Percentiles rank a stretch among this genome's conserved stretches.
Evolutionary conservation across 2,113 vertebrate genomes (phyloP).

Genomic region (Tetrao urogallus): DNA sequence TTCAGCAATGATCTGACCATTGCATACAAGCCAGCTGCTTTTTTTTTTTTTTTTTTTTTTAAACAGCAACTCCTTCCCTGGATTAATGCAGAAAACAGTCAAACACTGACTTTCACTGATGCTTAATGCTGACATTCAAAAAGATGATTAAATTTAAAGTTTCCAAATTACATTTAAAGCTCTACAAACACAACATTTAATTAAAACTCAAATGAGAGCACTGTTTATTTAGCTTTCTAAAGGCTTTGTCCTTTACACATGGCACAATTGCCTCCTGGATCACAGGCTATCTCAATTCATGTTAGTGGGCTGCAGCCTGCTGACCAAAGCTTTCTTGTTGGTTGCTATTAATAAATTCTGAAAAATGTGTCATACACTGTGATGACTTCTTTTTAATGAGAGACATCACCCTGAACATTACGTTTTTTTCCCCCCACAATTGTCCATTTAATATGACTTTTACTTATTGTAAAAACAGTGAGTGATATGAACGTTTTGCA

Average conservation of each 20-base stretch:
- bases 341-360: not conserved
- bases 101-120: not conserved
- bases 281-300: not conserved
- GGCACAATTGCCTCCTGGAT: not conserved
- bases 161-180: slow-evolving; percentile 35
- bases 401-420: not conserved
- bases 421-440: not conserved
- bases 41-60: not conserved
- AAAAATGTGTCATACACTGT: not conserved
- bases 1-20: fast-evolving
- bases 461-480: not conserved
- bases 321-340: slow-evolving; percentile 27
- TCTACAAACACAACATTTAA: slow-evolving; percentile 50
- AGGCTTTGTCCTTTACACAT: slow-evolving; percentile 28
- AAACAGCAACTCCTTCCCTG: not conserved
- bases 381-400: slow-evolving; percentile 19
- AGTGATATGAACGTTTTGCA: not conserved
- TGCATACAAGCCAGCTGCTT: not conserved
- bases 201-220: slow-evolving; percentile 36
- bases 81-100: not conserved
- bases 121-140: slow-evolving; percentile 13
- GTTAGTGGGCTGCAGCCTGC: not conserved
- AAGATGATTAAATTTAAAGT: not conserved
- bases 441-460: not conserved
- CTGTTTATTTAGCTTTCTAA: slow-evolving; percentile 22